These are phyloP conservation scores for Galleria mellonella DNA, from an alignment of 1,140 invertebrate species.

Conservation along the genomic window DNA sequence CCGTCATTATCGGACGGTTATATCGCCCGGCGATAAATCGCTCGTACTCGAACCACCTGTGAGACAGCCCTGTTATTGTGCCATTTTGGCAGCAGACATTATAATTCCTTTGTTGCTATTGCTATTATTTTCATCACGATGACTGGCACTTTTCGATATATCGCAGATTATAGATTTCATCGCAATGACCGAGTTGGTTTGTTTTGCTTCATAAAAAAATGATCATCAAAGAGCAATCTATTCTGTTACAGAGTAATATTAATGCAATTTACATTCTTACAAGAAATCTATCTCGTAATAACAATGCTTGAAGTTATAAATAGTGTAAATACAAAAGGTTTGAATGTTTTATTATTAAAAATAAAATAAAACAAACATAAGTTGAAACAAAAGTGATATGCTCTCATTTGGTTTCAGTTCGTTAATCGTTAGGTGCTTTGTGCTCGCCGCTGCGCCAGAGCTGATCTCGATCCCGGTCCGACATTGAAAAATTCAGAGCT, in stretches of 20 bases:
- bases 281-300: too few species aligned
- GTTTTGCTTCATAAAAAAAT: too few species aligned
- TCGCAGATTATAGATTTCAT: constrained; percentile 26
- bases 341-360: constrained; percentile 5
- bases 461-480: constrained; percentile 43
- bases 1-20: constrained; percentile 46
- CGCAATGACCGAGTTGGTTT: neutral
- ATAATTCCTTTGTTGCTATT: constrained; percentile 63
- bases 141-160: constrained; percentile 34
- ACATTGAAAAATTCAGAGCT: constrained; percentile 66
- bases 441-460: constrained; percentile 38
- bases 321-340: too few species aligned
- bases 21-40: constrained; percentile 58
- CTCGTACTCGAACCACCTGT: constrained; percentile 48
- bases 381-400: constrained; percentile 44
- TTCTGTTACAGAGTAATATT: too few species aligned
- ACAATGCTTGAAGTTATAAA: too few species aligned
- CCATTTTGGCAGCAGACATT: constrained; percentile 59
- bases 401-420: constrained; percentile 52
- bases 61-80: constrained; percentile 34
- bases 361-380: constrained; percentile 8
- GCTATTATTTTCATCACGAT: constrained; percentile 51
- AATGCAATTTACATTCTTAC: too few species aligned
- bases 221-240: neutral
- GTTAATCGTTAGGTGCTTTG: constrained; percentile 56